Percentiles rank a stretch among this genome's conserved stretches.
These are phyloP conservation scores for Scarus forsteni DNA, from an alignment of 2,797 vertebrate species.

Conservation along the genomic window DNA sequence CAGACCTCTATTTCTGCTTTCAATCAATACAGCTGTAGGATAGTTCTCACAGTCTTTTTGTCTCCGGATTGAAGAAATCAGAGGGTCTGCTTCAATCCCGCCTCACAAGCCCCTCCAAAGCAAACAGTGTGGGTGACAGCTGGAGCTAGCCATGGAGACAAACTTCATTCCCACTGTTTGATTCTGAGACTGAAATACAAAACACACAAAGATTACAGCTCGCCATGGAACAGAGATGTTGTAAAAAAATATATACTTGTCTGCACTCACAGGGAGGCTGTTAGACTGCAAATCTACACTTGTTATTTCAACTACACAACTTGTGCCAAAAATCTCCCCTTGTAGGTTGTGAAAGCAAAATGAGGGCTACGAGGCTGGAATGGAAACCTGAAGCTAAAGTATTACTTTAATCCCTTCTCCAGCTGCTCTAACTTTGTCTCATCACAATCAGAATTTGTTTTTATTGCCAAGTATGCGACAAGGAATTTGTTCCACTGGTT, in stretches of 20 bases:
- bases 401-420: conserved; percentile 47
- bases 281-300: no score
- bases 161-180: conserved; percentile 45
- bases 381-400: not conserved
- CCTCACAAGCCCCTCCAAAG: conserved; percentile 59
- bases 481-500: conserved; percentile 71
- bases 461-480: no score
- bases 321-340: no score
- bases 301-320: no score
- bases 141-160: conserved; percentile 67
- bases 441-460: no score
- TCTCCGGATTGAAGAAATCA: conserved; percentile 2
- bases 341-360: not conserved
- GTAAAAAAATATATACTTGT: no score
- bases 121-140: conserved; percentile 75
- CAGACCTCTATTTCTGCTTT: no score
- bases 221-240: conserved; percentile 27
- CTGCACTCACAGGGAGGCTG: no score
- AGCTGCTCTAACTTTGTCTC: conserved; percentile 76
- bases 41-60: no score
- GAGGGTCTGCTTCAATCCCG: conserved; percentile 53
- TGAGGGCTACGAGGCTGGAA: not conserved
- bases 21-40: no score
- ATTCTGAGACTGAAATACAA: conserved; percentile 62
- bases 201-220: conserved; percentile 52